A percentile compares a stretch with the other conserved stretches of the same genome.
These are phyloP conservation scores for Cheilosia grossa DNA, from an alignment of 2,888 invertebrate species.

Conservation along the genomic window DNA sequence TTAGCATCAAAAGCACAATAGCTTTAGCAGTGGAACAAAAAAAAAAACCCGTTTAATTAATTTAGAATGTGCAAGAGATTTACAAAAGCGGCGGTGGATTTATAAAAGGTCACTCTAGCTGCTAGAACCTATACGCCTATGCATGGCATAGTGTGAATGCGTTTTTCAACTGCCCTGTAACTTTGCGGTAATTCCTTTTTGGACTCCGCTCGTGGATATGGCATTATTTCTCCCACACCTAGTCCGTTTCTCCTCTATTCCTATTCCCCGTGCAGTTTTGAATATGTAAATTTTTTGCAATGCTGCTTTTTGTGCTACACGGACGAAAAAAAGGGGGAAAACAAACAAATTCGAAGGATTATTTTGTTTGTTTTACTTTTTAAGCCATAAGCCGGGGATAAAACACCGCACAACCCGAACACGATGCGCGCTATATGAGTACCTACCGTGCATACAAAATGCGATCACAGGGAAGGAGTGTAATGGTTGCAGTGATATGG, in stretches of 20 bases:
- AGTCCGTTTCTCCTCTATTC: neutral
- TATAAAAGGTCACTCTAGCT: neutral
- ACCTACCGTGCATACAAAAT: neutral
- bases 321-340: neutral
- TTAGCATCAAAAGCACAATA: constrained; percentile 7
- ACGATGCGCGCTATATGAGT: neutral
- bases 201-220: constrained; percentile 51
- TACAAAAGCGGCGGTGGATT: constrained; percentile 26
- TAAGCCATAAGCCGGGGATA: constrained; percentile 66
- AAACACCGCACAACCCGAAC: constrained; percentile 59
- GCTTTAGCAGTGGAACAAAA: neutral
- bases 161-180: constrained; percentile 4
- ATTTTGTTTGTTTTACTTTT: constrained; percentile 69
- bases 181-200: constrained; percentile 42
- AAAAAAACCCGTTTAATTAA: constrained; percentile 60
- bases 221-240: neutral
- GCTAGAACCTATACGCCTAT: constrained; percentile 8
- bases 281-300: constrained; percentile 69
- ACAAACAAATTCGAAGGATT: constrained; percentile 63
- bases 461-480: neutral
- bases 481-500: neutral
- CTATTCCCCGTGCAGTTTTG: constrained; percentile 32
- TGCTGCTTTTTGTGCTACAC: constrained; percentile 30
- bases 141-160: constrained; percentile 46
- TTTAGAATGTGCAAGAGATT: constrained; percentile 68